phyloP scores from a whole-genome alignment of 2,113 vertebrate species.

The Laticauda laticaudata region DNA sequence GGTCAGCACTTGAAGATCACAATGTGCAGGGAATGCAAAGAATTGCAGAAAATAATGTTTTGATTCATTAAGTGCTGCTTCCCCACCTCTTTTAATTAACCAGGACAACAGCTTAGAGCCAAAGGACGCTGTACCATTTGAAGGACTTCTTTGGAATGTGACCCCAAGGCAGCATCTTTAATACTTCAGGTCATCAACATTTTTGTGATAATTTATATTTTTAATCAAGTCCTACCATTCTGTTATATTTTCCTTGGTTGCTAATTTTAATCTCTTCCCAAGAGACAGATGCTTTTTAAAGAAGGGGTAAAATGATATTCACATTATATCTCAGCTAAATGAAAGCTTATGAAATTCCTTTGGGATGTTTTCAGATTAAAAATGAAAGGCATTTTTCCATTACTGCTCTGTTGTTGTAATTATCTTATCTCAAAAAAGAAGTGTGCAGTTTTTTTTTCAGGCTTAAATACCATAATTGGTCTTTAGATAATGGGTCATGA shows the following conservation, averaged over 20 bases:
- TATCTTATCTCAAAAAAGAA: not conserved
- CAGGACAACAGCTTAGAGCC: not conserved
- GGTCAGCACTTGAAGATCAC: constrained; percentile 4
- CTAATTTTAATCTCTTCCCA: not conserved
- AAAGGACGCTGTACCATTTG: not conserved
- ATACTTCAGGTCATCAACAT: not conserved
- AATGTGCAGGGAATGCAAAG: not conserved
- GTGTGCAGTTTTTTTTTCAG: not conserved
- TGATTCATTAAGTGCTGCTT: constrained; percentile 8
- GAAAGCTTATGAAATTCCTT: constrained; percentile 9
- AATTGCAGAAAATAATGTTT: constrained; percentile 14
- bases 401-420: not conserved
- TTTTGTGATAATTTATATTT: constrained; percentile 22
- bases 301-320: not conserved
- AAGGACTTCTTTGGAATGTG: not conserved
- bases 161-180: not conserved
- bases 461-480: not conserved
- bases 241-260: not conserved
- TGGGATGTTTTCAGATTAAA: not conserved
- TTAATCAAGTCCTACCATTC: constrained; percentile 8
- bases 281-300: constrained; percentile 26
- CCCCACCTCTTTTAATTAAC: constrained; percentile 3
- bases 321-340: not conserved
- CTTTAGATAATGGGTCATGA: not conserved
- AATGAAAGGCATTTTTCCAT: not conserved